A percentile compares a stretch with the other conserved stretches of the same genome.
These are phyloP conservation scores for Sebastes fasciatus DNA, from an alignment of 2,113 vertebrate genomes.

Conservation along the genomic window DNA sequence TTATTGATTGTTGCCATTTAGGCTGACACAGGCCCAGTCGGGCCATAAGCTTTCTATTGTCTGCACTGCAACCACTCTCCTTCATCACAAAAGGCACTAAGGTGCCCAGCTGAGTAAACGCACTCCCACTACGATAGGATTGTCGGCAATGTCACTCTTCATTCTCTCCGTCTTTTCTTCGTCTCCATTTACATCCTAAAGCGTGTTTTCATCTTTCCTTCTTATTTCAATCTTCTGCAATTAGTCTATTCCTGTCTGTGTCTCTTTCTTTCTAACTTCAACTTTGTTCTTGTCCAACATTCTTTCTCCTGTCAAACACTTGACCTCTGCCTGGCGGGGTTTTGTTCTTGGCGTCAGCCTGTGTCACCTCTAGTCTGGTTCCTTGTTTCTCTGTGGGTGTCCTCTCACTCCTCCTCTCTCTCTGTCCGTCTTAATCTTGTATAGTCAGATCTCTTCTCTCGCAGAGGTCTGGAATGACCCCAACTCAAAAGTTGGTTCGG, in stretches of 20 bases:
- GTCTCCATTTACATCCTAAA: background rate
- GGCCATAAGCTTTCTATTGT: conserved; percentile 54
- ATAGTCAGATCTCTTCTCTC: conserved; percentile 16
- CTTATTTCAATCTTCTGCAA: background rate
- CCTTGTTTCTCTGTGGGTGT: conserved; percentile 15
- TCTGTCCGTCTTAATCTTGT: conserved; percentile 7
- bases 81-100: conserved; percentile 60
- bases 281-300: conserved; percentile 8
- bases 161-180: conserved; percentile 9
- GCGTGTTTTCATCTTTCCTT: conserved; percentile 1
- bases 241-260: conserved; percentile 2
- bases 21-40: conserved; percentile 40
- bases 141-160: conserved; percentile 29
- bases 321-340: conserved; percentile 40
- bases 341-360: conserved; percentile 14
- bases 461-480: background rate
- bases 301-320: conserved; percentile 29
- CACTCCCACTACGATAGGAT: background rate
- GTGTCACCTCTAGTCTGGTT: conserved; percentile 13
- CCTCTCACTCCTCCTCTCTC: conserved; percentile 36
- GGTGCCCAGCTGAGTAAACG: conserved; percentile 25
- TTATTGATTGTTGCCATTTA: conserved; percentile 69
- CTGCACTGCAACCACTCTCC: conserved; percentile 50
- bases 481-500: background rate
- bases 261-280: background rate